These are phyloP conservation scores for Clarias platycephalus DNA, from an alignment of 2,797 vertebrate species.

Conservation along the genomic window DNA sequence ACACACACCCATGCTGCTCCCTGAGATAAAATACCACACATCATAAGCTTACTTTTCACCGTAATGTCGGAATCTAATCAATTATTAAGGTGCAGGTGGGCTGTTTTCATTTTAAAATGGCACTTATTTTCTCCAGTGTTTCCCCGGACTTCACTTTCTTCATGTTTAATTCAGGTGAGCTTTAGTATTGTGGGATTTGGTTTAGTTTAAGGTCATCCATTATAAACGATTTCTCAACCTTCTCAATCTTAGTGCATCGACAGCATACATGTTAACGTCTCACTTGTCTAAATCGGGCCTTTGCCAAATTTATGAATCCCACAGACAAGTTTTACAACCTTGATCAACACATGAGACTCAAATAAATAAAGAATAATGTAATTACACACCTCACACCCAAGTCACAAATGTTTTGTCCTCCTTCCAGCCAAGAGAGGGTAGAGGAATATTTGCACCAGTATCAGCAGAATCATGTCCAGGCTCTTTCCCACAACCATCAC, in stretches of 20 bases:
- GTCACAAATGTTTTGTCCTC: too few species aligned
- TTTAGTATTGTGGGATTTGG: background rate
- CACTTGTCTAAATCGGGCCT: background rate
- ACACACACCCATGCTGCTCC: background rate
- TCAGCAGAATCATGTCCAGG: too few species aligned
- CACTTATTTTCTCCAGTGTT: constrained; percentile 26
- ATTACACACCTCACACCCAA: too few species aligned
- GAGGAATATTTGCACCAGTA: too few species aligned
- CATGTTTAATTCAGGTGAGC: constrained; percentile 32
- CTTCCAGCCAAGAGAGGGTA: too few species aligned
- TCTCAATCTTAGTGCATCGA: background rate
- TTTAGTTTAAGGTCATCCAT: constrained; percentile 10
- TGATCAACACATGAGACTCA: too few species aligned
- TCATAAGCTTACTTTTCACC: constrained; percentile 4
- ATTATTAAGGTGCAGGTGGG: constrained; percentile 16
- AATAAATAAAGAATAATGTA: too few species aligned
- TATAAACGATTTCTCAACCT: background rate
- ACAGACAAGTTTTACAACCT: too few species aligned
- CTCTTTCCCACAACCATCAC: too few species aligned
- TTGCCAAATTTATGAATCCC: too few species aligned
- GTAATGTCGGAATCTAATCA: constrained; percentile 11
- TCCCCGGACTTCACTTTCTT: background rate
- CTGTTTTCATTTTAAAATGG: constrained; percentile 4
- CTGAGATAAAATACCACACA: background rate
- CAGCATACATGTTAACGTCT: background rate